Conservation (phyloP, 2,797 vertebrate species). For the Acanthiza pusilla region DNA sequence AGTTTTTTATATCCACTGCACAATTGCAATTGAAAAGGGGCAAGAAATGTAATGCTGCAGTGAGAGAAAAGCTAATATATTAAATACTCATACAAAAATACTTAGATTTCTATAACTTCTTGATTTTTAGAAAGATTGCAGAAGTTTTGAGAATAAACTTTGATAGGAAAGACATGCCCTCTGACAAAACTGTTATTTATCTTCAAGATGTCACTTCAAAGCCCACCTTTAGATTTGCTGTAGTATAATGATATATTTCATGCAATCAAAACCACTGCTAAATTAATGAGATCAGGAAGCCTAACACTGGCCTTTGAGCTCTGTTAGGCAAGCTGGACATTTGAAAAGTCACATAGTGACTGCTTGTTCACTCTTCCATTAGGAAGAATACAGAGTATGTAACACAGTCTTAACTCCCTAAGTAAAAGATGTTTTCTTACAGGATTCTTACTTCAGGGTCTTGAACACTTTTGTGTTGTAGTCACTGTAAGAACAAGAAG, state of each 20-base stretch:
- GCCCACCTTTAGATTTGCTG: not conserved
- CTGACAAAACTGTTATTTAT: not conserved
- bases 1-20: not conserved
- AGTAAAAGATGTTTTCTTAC: not conserved
- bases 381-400: not conserved
- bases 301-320: not conserved
- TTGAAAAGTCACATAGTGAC: not conserved
- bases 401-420: not conserved
- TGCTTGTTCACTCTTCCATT: not conserved
- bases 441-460: not conserved
- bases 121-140: not conserved
- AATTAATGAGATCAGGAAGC: not conserved
- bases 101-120: not conserved
- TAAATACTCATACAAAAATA: not conserved
- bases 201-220: not conserved
- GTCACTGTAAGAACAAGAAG: not conserved
- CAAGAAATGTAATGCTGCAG: not conserved
- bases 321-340: not conserved
- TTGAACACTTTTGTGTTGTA: not conserved
- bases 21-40: not conserved
- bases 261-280: not conserved
- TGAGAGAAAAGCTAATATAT: not conserved
- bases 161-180: not conserved
- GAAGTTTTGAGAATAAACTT: conserved; percentile 23
- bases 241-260: not conserved